Percentiles rank a stretch among this genome's conserved stretches.
Conservation (phyloP, 1,140 invertebrate species). For the Cydia splendana region DNA sequence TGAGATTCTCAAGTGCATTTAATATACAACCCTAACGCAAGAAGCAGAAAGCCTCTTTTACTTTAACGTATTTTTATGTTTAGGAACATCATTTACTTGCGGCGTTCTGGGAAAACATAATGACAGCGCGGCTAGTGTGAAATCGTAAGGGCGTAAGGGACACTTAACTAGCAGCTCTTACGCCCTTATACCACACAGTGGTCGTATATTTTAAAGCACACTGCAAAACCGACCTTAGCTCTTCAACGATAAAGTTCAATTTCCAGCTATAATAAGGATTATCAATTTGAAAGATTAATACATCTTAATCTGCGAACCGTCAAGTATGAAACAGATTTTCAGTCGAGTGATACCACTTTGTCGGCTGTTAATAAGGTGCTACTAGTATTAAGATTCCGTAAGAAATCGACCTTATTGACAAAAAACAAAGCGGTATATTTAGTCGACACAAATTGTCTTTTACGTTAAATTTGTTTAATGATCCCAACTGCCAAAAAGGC, state of each 20-base stretch:
- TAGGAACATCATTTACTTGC: background rate
- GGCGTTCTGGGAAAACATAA: background rate
- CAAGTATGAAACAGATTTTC: constrained; percentile 4
- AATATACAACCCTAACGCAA: background rate
- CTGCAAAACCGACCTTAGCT: background rate
- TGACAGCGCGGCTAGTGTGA: background rate
- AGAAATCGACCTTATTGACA: background rate
- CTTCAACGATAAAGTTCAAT: background rate
- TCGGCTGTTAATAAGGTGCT: constrained; percentile 6
- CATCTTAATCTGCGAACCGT: constrained; percentile 9
- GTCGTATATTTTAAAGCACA: background rate
- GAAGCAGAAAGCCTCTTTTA: background rate
- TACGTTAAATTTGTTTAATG: constrained; percentile 6
- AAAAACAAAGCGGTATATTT: background rate
- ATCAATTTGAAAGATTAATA: constrained; percentile 7
- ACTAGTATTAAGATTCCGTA: background rate
- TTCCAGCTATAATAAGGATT: background rate
- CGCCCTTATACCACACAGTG: background rate
- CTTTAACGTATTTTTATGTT: background rate
- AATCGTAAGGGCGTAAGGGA: background rate
- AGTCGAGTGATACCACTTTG: background rate
- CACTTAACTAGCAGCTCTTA: background rate
- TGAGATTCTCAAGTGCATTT: too few species aligned
- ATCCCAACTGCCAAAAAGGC: background rate
- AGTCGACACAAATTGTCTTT: background rate